Percentiles rank a stretch among this genome's conserved stretches.
Conservation (phyloP, 2,113 vertebrate genomes). For the Mobula hypostoma region DNA sequence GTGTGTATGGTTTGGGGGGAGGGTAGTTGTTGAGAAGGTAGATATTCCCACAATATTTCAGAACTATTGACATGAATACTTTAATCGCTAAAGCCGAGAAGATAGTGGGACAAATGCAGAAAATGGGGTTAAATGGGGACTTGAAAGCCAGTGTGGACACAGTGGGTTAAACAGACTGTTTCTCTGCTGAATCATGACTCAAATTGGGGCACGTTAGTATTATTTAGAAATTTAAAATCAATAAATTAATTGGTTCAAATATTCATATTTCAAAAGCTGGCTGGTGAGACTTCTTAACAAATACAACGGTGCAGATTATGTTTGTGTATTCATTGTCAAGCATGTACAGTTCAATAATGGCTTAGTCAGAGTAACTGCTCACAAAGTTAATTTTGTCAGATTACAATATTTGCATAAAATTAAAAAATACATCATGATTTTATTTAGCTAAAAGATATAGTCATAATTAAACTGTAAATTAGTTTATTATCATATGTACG, state of each 20-base stretch:
- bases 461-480: too few species aligned
- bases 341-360: not conserved
- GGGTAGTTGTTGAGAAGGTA: too few species aligned
- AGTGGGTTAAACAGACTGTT: too few species aligned
- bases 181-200: too few species aligned
- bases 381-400: not conserved
- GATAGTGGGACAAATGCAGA: too few species aligned
- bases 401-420: not conserved
- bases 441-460: not conserved
- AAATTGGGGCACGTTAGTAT: not conserved
- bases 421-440: not conserved
- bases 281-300: not conserved
- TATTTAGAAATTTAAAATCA: not conserved
- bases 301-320: not conserved
- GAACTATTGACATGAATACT: too few species aligned
- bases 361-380: not conserved
- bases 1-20: too few species aligned
- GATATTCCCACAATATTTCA: too few species aligned
- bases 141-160: too few species aligned
- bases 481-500: too few species aligned
- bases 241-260: not conserved
- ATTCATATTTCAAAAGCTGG: not conserved
- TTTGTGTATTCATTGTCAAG: not conserved
- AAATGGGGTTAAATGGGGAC: too few species aligned
- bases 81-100: too few species aligned